Evolutionary conservation across 2,888 invertebrate genomes (phyloP).

Genomic region (Maniola hyperantus): DNA sequence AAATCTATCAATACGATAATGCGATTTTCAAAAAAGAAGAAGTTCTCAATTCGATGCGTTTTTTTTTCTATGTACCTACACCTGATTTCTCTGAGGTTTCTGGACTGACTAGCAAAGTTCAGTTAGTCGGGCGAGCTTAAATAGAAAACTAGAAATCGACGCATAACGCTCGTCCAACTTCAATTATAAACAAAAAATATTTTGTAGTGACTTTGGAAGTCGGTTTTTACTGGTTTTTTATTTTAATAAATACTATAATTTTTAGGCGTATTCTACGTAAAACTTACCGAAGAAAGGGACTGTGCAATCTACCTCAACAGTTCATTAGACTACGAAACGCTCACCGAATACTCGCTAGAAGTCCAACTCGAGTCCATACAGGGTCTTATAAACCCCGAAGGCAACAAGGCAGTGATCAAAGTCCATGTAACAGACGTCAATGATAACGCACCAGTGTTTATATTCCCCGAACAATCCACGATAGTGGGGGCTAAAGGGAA

Average conservation of each 20-base stretch:
- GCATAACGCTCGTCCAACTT: no score
- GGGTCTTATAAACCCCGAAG: constrained; percentile 90
- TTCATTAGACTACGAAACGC: constrained; percentile 90
- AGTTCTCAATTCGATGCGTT: no score
- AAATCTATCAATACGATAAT: no score
- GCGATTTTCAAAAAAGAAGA: no score
- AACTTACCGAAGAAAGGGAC: constrained; percentile 89
- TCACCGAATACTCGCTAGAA: constrained; percentile 87
- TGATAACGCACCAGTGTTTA: constrained; percentile 93
- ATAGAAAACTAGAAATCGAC: no score
- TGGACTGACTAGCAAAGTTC: no score
- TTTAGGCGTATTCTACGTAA: constrained; percentile 87
- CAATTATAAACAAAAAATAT: no score
- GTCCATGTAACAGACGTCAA: constrained; percentile 94
- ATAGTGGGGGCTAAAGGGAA: constrained; percentile 84
- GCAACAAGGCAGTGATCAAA: constrained; percentile 88
- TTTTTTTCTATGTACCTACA: no score
- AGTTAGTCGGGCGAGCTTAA: no score
- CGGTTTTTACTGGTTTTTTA: background rate
- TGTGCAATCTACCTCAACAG: constrained; percentile 90
- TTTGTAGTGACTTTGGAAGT: no score
- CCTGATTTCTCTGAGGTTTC: no score
- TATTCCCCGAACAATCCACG: constrained; percentile 84
- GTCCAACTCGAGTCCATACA: constrained; percentile 90
- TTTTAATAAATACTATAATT: background rate